These are phyloP conservation scores for Microcebus tavaratra DNA, from an alignment of 2,113 vertebrate genomes.

Conservation along the genomic window DNA sequence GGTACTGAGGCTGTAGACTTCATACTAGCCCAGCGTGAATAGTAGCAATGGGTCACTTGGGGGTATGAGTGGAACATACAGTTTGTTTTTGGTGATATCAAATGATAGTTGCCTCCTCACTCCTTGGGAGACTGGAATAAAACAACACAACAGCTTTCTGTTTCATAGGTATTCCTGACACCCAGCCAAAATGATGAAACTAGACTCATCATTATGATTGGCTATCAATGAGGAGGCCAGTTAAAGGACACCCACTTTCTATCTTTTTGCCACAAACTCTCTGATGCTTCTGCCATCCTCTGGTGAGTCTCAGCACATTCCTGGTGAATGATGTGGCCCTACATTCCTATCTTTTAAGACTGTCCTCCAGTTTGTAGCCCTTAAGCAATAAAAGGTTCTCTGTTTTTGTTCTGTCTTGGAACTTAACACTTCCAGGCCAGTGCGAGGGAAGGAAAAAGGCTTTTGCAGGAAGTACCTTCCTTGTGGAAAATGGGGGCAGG, in stretches of 20 bases:
- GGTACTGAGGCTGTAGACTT: not conserved
- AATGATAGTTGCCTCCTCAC: not conserved
- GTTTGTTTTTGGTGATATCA: not conserved
- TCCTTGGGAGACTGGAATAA: not conserved
- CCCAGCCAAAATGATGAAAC: not conserved
- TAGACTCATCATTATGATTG: not conserved
- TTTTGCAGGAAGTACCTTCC: not conserved
- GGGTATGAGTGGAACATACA: not conserved
- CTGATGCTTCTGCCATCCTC: not conserved
- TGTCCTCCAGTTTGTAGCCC: not conserved
- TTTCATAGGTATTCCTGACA: conserved; percentile 7
- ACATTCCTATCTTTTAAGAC: not conserved
- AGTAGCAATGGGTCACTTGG: not conserved
- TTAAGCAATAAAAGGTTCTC: not conserved
- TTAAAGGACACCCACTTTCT: not conserved
- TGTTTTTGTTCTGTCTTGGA: conserved; percentile 3
- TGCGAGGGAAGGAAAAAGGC: not conserved
- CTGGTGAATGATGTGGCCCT: not conserved
- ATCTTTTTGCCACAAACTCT: not conserved
- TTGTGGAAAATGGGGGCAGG: not conserved
- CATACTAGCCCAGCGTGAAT: not conserved
- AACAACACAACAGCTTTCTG: not conserved
- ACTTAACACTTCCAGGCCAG: not conserved
- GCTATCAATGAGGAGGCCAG: not conserved
- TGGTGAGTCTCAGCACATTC: not conserved